These are phyloP conservation scores for Eubasilissa splendida DNA, from an alignment of 2,888 invertebrate genomes.

Conservation along the genomic window DNA sequence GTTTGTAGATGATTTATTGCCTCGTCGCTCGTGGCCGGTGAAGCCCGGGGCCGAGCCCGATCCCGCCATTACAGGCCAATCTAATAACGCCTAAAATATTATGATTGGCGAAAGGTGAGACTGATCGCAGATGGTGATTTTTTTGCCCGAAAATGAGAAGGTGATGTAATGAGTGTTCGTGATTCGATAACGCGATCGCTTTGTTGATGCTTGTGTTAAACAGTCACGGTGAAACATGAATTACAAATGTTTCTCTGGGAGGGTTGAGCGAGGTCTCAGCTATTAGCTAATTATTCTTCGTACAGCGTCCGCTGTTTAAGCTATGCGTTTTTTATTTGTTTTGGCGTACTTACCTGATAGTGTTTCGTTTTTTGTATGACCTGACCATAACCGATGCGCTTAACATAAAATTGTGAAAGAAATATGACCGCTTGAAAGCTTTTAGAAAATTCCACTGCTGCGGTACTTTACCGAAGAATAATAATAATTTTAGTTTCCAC, in stretches of 20 bases:
- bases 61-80: conserved; percentile 27
- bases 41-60: background rate
- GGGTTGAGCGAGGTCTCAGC: too few species aligned
- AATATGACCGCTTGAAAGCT: too few species aligned
- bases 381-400: too few species aligned
- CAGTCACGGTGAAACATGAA: too few species aligned
- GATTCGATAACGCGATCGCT: conserved; percentile 22
- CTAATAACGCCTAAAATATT: conserved; percentile 32
- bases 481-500: too few species aligned
- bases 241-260: too few species aligned
- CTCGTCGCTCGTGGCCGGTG: conserved; percentile 3
- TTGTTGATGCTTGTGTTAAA: background rate
- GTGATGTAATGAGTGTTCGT: conserved; percentile 13
- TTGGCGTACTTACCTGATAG: background rate
- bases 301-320: too few species aligned
- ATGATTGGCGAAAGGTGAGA: conserved; percentile 38
- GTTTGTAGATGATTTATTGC: conserved; percentile 35
- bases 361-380: too few species aligned
- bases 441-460: too few species aligned
- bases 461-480: too few species aligned
- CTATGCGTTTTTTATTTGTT: background rate
- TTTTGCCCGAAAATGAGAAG: conserved; percentile 23
- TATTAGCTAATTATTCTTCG: too few species aligned
- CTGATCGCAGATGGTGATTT: conserved; percentile 38
- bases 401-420: too few species aligned